A percentile compares a stretch with the other conserved stretches of the same genome.
Conservation (phyloP, 2,797 vertebrate genomes). For the Malurus leucopterus region DNA sequence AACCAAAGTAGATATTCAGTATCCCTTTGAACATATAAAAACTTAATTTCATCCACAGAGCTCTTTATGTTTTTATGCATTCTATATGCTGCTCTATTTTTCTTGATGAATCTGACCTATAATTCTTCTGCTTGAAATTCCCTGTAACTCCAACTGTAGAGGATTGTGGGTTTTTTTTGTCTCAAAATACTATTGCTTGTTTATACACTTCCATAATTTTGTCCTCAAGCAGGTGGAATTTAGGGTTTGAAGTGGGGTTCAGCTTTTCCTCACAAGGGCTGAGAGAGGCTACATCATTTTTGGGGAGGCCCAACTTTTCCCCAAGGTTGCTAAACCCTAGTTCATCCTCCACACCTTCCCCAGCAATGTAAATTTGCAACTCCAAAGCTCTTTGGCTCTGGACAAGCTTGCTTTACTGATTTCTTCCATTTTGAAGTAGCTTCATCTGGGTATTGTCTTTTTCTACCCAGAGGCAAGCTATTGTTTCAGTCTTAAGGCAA, state of each 20-base stretch:
- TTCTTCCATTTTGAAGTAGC: background rate
- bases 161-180: background rate
- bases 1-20: background rate
- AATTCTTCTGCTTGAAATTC: background rate
- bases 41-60: background rate
- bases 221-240: background rate
- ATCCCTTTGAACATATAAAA: background rate
- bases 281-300: background rate
- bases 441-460: background rate
- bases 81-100: background rate
- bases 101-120: background rate
- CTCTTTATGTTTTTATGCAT: background rate
- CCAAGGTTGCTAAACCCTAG: background rate
- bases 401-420: background rate
- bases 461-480: background rate
- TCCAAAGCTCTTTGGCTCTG: background rate
- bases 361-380: background rate
- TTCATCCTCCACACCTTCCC: background rate
- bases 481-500: background rate
- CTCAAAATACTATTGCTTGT: too few relatives aligned
- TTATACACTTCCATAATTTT: background rate
- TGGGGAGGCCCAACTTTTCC: background rate
- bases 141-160: background rate
- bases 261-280: background rate
- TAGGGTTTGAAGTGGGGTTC: background rate